Evolutionary conservation across 2,797 vertebrate species (phyloP), one percentile per base, ranked within the genome.

Genomic region (Champsocephalus esox): DNA sequence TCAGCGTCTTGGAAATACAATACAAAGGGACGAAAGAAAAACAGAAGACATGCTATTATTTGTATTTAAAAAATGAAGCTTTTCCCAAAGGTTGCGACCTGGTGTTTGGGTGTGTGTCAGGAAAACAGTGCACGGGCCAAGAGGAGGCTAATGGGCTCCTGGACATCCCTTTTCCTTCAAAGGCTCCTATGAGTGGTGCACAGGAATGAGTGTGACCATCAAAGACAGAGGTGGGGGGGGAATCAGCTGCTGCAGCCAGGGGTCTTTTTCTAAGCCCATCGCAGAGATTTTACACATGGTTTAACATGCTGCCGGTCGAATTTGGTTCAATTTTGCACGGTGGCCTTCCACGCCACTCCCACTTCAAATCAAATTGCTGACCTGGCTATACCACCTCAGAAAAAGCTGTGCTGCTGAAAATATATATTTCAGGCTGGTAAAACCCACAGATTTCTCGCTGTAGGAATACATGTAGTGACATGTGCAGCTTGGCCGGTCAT

Each of bases 221-320:
- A 84, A 91, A 93, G 87, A 91, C 88, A 91, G 87, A 87, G 85
- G 79, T 77, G 56, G 55, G 55, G 65, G 74, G 69, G 57, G 41
- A 57, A 75, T 76, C 66, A n/a, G 77, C 69, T 12, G 79, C 84
- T 84, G 70, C 87, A 87, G 83, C 86, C 84, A 41, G 84, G 87
- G 90, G 89, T 90, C 87, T 70, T 87, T 93, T 86, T 92, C 91
- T 88, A 85, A 93, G 85, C 77, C 82, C 87, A 88, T 90, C 70
- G 73, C 59, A 60, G 79, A 89, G 86, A 93, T 93, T 94, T 94
- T 92, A 92, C 93, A 94, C 93, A 88, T 92, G 93, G 93, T 93
- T 94, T 93, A 94, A 93, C 90, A 92, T 92, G 89, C 89, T 91
- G 89, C 92, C 70, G 80, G 84, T 82, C 38, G 78, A 92, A 93